Base-by-base conservation (phyloP, 1,140 invertebrate genomes). In the Armadillidium nasatum region DNA sequence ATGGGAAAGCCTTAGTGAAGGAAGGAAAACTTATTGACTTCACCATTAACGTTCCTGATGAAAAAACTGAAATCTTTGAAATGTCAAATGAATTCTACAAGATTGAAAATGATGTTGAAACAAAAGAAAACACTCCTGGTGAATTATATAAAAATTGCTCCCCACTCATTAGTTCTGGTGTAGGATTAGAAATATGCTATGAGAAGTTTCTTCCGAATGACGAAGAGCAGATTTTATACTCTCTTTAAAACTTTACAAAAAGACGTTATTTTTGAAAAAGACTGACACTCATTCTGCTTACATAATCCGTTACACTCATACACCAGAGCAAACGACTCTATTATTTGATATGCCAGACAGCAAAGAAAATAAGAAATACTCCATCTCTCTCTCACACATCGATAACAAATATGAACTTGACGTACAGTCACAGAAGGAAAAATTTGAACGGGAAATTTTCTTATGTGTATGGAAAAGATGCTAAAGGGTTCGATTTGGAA, bases 21-120 rank as follows among this genome's bases (percentile, higher is more conserved):
- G 33, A 43, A 22, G 73, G 73, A 21, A 67, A 74, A 44, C 22
- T 74, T 66, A 46, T 60, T 22, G 73, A 74, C 23, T 67, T 74
- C 19, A 67, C 73, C 6, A 13, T 74, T 22, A 21, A 74, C 44
- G 43, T 60, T 22, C 73, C 46, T n/a, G 11, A 74, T 15, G 50
- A 60, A 60, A 60, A 60, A 60, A 19, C 7, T 60, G 50, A 60
- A 19, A 7, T 60, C 4, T 60, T 4, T 60, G 50, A 60, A 13
- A 60, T 60, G 50, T 15, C 50, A 60, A 60, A 60, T 7, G 50
- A 60, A 60, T 60, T 15, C 7, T 60, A 15, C 7, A 60, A 19
- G 19, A 60, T 60, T 60, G 50, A 60, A 15, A 15, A 60, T 19
- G 50, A 7, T 1, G 50, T 15, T 60, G 50, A 60, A 60, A 60